phyloP scores from a whole-genome alignment of 2,888 invertebrate species.

The Cryptophagus acutangulus region DNA sequence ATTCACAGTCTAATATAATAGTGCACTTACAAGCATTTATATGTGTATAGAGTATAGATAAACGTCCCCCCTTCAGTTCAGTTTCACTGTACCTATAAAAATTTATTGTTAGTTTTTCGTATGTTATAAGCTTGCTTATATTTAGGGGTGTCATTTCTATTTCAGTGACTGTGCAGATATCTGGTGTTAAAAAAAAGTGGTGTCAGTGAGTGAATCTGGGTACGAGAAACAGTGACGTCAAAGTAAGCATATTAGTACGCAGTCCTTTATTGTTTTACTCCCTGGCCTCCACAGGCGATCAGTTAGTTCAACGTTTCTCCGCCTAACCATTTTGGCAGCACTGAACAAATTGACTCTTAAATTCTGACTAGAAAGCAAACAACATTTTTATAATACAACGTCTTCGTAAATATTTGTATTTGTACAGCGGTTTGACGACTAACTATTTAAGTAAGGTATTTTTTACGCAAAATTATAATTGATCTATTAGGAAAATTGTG shows the following conservation, averaged over 20 bases:
- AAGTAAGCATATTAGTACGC: conserved; percentile 22
- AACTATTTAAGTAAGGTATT: too few relatives aligned
- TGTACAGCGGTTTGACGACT: too few relatives aligned
- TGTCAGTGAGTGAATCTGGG: too few relatives aligned
- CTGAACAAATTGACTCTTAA: conserved; percentile 12
- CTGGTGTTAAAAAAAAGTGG: conserved; percentile 11
- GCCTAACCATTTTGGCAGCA: conserved; percentile 26
- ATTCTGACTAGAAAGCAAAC: too few relatives aligned
- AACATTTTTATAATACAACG: too few relatives aligned
- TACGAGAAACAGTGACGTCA: not conserved
- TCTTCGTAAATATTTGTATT: too few relatives aligned
- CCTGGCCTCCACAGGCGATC: too few relatives aligned
- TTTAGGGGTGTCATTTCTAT: conserved; percentile 32
- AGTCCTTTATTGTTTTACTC: conserved; percentile 20
- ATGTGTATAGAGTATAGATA: too few relatives aligned
- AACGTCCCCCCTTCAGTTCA: conserved; percentile 29
- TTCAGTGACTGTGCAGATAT: conserved; percentile 27
- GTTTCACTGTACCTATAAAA: conserved; percentile 28
- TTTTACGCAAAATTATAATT: too few relatives aligned
- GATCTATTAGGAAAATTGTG: too few relatives aligned
- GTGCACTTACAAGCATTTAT: conserved; percentile 12
- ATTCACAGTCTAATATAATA: conserved; percentile 25
- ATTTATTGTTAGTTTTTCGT: too few relatives aligned
- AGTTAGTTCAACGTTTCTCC: conserved; percentile 28
- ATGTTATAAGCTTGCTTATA: too few relatives aligned